Base-by-base conservation (phyloP, 1,140 invertebrate species). In the Trichomalopsis sarcophagae region DNA sequence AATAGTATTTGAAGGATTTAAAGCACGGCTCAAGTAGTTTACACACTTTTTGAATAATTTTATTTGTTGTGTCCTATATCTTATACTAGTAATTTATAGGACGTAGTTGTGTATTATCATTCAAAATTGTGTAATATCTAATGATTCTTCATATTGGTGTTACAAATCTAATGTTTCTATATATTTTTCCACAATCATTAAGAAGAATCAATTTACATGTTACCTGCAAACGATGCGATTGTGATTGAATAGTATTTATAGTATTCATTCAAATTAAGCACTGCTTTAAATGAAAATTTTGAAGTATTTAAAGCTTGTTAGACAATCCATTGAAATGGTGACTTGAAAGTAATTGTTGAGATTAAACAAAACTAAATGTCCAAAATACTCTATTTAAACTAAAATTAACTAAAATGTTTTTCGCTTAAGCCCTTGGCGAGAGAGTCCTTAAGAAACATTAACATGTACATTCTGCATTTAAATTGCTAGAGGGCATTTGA, bases 61-160 rank as follows among this genome's bases (percentile, higher is more conserved):
- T 79, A 84, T 66, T 74, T 84, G 74, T 44, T 73, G 21, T 30
- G n/a, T 44, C 9, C 10, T 66, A 66, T 30, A 40, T 27, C 55
- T 55, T 75, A 44, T 21, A 77, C 68, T 77, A 83, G 55, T 62
- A 74, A 23, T 68, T 79, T 84, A 74, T 66, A 78, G 55, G 14
- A n/a, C 21, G 27, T 75, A 55, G n/a, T n/a, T 80, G 62, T 76
- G 36, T 73, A 82, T 82, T 82, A 74, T 40, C n/a, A 73, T 36
- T 55, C 33, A 2, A n/a, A 55, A n/a, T n/a, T n/a, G n/a, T 50
- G 14, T 13, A 71, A 40, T 14, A 71, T 30, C 3, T 23, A 66
- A 80, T 80, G 76, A 80, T 80, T 80, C n/a, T 62, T 36, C 62
- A 2, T 55, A 23, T n/a, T 62, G n/a, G 36, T 81, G 30, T 55